A percentile compares a stretch with the other conserved stretches of the same genome.
Evolutionary conservation across 2,888 invertebrate genomes (phyloP).

Genomic region (Anoplius nigerrimus): DNA sequence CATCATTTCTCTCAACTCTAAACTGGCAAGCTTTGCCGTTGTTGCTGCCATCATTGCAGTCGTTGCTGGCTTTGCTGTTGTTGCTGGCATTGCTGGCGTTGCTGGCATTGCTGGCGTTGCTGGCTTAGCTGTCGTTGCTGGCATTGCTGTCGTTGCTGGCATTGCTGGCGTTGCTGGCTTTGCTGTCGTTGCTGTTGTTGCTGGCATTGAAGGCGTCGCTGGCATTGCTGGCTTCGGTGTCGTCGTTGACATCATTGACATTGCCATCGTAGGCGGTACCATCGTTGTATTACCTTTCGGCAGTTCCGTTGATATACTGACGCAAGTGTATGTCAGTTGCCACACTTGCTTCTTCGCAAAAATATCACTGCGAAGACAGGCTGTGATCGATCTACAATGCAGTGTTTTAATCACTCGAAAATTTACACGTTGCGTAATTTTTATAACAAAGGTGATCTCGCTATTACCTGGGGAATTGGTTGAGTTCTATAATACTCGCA

Average conservation of each 20-base stretch:
- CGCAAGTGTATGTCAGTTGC: constrained; percentile 64
- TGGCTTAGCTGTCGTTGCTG: neutral
- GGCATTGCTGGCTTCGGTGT: neutral
- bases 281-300: constrained; percentile 23
- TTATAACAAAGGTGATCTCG: no score
- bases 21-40: no score
- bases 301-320: constrained; percentile 56
- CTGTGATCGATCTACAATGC: constrained; percentile 59
- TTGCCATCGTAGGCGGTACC: neutral
- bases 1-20: neutral
- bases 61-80: neutral
- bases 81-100: neutral
- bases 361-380: constrained; percentile 61
- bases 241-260: constrained; percentile 10
- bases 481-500: constrained; percentile 60
- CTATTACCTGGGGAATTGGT: constrained; percentile 60
- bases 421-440: no score
- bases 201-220: neutral
- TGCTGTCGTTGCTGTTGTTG: neutral
- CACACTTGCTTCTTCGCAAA: constrained; percentile 59
- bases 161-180: constrained; percentile 10
- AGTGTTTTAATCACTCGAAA: neutral
- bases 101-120: neutral
- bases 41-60: no score
- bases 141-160: neutral